A percentile compares a stretch with the other conserved stretches of the same genome.
These are phyloP conservation scores for Caenorhabditis imperialis DNA, from an alignment of 2,888 invertebrate genomes.

Conservation along the genomic window DNA sequence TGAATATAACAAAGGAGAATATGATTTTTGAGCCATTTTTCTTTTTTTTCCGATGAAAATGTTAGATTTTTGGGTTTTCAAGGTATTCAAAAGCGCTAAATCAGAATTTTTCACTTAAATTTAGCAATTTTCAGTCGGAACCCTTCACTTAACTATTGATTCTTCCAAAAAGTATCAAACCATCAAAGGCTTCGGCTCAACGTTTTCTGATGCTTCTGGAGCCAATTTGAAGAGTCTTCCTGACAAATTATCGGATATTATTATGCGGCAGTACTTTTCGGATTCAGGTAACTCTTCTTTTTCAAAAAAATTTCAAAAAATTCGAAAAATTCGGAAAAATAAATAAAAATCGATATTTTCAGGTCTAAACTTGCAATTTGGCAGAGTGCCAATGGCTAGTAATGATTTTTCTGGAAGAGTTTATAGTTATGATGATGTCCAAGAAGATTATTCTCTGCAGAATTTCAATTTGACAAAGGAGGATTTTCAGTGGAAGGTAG, in stretches of 20 bases:
- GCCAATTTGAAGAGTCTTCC: slow-evolving; percentile 35
- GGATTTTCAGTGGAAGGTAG: slow-evolving; percentile 24
- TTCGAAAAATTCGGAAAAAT: not conserved
- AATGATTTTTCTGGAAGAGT: slow-evolving; percentile 24
- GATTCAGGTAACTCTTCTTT: slow-evolving; percentile 15
- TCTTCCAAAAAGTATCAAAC: slow-evolving; percentile 23
- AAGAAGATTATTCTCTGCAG: slow-evolving; percentile 19
- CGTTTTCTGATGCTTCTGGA: slow-evolving; percentile 31
- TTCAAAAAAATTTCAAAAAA: not conserved
- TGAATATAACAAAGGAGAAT: too few species aligned
- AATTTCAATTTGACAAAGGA: slow-evolving; percentile 29
- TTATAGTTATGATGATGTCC: slow-evolving; percentile 32
- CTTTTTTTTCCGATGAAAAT: too few species aligned
- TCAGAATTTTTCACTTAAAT: too few species aligned
- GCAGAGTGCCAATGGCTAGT: slow-evolving; percentile 29
- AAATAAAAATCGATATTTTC: not conserved
- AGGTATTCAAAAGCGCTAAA: too few species aligned
- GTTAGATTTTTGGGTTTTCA: too few species aligned
- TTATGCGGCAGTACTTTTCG: slow-evolving; percentile 31
- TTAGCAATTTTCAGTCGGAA: slow-evolving; percentile 30
- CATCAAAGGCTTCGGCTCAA: slow-evolving; percentile 27
- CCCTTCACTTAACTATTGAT: slow-evolving; percentile 30
- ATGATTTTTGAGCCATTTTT: too few species aligned
- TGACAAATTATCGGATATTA: slow-evolving; percentile 17
- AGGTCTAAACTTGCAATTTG: slow-evolving; percentile 17